Percentiles rank a stretch among this genome's conserved stretches.
phyloP scores from a whole-genome alignment of 2,888 invertebrate species.

The Morpho helenor region DNA sequence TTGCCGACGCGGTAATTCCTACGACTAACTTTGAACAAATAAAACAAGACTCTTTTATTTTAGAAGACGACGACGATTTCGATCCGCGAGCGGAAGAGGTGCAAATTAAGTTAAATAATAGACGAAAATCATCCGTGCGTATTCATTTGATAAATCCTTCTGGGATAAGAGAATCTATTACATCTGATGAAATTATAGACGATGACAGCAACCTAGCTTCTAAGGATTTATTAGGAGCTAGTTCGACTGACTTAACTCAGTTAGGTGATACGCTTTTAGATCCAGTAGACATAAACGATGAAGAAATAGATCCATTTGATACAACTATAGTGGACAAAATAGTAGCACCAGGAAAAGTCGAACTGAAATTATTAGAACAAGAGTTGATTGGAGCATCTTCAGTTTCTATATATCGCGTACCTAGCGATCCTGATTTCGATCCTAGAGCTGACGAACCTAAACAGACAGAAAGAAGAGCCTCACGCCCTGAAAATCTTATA shows the following conservation, averaged over 20 bases:
- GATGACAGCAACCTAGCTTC: constrained; percentile 62
- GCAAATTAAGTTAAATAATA: constrained; percentile 54
- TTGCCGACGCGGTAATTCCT: constrained; percentile 87
- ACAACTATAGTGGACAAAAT: constrained; percentile 87
- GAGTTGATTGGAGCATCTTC: constrained; percentile 81
- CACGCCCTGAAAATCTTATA: constrained; percentile 80
- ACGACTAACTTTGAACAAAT: constrained; percentile 52
- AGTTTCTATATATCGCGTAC: constrained; percentile 56
- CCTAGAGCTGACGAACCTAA: constrained; percentile 84
- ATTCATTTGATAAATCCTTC: constrained; percentile 83
- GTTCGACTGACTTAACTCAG: constrained; percentile 85
- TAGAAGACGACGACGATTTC: constrained; percentile 78
- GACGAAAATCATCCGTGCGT: constrained; percentile 73
- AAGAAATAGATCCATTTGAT: constrained; percentile 90
- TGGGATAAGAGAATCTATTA: constrained; percentile 79
- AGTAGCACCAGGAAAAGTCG: constrained; percentile 87
- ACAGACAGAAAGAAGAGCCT: constrained; percentile 76
- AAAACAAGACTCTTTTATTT: constrained; percentile 56
- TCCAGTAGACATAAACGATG: constrained; percentile 77
- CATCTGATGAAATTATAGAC: constrained; percentile 69
- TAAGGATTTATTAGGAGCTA: constrained; percentile 86
- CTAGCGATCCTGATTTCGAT: constrained; percentile 90
- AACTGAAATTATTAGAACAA: constrained; percentile 87
- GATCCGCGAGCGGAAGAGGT: constrained; percentile 83
- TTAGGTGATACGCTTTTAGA: constrained; percentile 83